Evolutionary conservation across 2,888 invertebrate species (phyloP).

Genomic region (Ennomos quercinarius): DNA sequence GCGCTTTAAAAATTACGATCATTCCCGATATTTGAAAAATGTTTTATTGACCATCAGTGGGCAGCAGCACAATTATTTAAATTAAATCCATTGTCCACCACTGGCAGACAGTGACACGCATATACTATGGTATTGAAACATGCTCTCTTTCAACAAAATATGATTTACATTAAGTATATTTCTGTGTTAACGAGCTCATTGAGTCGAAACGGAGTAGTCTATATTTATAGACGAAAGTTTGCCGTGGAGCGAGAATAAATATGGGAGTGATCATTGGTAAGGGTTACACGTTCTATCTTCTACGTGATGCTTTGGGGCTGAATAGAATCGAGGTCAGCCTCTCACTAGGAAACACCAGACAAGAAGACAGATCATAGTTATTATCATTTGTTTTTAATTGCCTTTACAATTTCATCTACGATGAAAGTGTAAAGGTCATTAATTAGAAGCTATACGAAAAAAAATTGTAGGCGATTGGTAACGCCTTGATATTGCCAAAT

Average conservation of each 20-base stretch:
- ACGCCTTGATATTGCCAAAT: no score
- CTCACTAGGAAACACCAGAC: background rate
- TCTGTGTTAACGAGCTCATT: slow-evolving; percentile 46
- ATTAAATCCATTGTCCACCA: no score
- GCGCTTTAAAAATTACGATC: no score
- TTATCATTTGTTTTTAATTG: slow-evolving; percentile 6
- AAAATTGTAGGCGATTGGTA: no score
- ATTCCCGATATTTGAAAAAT: no score
- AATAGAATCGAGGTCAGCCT: slow-evolving; percentile 42
- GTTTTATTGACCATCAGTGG: no score
- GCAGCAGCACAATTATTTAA: no score
- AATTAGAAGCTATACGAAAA: background rate
- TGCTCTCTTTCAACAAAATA: no score
- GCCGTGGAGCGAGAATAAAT: slow-evolving; percentile 57
- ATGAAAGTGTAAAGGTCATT: background rate
- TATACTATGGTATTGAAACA: no score
- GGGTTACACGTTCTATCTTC: slow-evolving; percentile 57
- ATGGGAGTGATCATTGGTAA: slow-evolving; percentile 56
- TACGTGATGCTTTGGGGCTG: slow-evolving; percentile 59
- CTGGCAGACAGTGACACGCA: no score
- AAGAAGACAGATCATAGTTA: slow-evolving; percentile 6
- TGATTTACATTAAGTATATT: slow-evolving; percentile 4
- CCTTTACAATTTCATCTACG: no score
- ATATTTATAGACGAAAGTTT: slow-evolving; percentile 61
- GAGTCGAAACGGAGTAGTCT: slow-evolving; percentile 46